These are phyloP conservation scores for Ypsolopha scabrella DNA, from an alignment of 2,888 invertebrate genomes.

Conservation along the genomic window DNA sequence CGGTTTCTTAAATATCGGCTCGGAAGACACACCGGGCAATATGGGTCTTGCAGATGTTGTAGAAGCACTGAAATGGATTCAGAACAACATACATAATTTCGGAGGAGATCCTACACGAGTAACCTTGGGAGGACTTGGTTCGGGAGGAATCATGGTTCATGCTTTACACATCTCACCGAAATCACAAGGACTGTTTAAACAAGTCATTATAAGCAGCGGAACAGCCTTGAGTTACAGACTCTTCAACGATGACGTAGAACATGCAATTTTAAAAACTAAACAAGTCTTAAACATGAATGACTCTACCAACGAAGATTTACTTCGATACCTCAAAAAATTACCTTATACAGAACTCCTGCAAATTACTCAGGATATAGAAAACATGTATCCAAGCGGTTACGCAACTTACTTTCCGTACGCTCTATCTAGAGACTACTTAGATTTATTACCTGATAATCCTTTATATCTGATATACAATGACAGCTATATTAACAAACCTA, in stretches of 20 bases:
- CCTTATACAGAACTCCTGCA: background rate
- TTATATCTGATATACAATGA: slow-evolving; percentile 1
- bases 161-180: slow-evolving; percentile 16
- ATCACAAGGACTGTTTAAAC: slow-evolving; percentile 11
- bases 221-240: slow-evolving; percentile 8
- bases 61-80: slow-evolving; percentile 14
- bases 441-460: background rate
- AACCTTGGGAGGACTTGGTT: slow-evolving; percentile 19
- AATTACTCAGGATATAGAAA: background rate
- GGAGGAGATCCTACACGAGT: slow-evolving; percentile 15
- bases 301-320: background rate
- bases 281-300: background rate
- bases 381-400: background rate
- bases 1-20: slow-evolving; percentile 18
- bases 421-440: background rate
- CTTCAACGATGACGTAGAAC: background rate
- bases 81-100: slow-evolving; percentile 14
- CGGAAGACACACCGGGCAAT: slow-evolving; percentile 16
- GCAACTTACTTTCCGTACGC: slow-evolving; percentile 1
- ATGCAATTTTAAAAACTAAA: background rate
- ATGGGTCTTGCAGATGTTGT: slow-evolving; percentile 18
- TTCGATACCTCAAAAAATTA: slow-evolving; percentile 1
- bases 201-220: slow-evolving; percentile 7
- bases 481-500: slow-evolving; percentile 1
- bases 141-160: slow-evolving; percentile 20